Percentiles rank a stretch among this genome's conserved stretches.
These are phyloP conservation scores for Chlorodrepanis virens DNA, from an alignment of 2,113 vertebrate species.

Conservation along the genomic window DNA sequence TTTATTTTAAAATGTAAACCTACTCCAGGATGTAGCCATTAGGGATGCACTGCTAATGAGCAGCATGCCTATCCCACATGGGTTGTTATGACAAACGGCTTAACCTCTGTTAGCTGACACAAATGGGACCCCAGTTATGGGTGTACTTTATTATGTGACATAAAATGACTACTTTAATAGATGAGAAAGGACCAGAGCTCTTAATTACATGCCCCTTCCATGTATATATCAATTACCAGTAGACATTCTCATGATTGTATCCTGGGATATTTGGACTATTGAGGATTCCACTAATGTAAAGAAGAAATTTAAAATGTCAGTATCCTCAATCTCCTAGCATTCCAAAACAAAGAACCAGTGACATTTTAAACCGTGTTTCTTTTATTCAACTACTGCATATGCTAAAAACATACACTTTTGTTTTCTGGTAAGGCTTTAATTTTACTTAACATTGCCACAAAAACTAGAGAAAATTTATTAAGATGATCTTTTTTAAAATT, in stretches of 20 bases:
- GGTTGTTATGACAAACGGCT: neutral
- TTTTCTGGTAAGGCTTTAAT: neutral
- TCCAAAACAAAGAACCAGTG: neutral
- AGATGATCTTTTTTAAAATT: neutral
- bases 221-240: neutral
- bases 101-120: neutral
- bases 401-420: neutral
- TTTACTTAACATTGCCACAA: neutral
- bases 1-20: slow-evolving; percentile 61
- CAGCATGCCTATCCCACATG: neutral
- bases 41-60: slow-evolving; percentile 1
- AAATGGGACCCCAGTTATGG: neutral
- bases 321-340: neutral
- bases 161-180: neutral
- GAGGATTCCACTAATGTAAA: neutral
- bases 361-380: neutral
- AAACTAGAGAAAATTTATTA: neutral
- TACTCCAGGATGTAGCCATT: slow-evolving; percentile 44
- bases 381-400: neutral
- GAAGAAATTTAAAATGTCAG: neutral
- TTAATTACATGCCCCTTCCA: neutral
- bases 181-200: neutral
- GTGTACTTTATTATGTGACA: neutral
- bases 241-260: neutral
- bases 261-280: neutral